A percentile compares a stretch with the other conserved stretches of the same genome.
phyloP scores from a whole-genome alignment of 2,113 vertebrate genomes.

The Xerus inauris region DNA sequence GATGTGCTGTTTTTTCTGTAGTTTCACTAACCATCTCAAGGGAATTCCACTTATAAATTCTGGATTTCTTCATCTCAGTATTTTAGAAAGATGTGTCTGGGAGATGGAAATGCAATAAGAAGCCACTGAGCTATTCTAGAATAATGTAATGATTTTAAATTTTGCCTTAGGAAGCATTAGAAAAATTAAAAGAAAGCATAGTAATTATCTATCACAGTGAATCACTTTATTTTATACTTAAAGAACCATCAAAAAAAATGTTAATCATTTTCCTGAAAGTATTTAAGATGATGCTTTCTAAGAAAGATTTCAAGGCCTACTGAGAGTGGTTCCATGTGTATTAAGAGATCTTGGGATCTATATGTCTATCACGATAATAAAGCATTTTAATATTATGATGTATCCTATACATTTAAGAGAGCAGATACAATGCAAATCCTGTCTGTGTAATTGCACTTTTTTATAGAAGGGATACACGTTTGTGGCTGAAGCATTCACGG shows the following conservation, averaged over 20 bases:
- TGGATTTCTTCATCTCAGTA: neutral
- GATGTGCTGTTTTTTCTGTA: neutral
- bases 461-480: slow-evolving; percentile 94
- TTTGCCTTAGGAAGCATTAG: neutral
- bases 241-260: neutral
- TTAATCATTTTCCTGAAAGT: neutral
- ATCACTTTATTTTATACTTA: neutral
- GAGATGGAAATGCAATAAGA: neutral
- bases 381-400: neutral
- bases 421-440: neutral
- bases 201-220: neutral
- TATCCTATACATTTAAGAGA: neutral
- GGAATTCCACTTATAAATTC: neutral
- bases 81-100: neutral
- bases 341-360: neutral
- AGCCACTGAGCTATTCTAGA: neutral
- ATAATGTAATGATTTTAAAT: neutral
- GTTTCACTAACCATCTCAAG: neutral
- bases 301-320: neutral
- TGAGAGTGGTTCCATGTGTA: neutral
- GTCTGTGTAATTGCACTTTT: neutral
- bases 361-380: neutral
- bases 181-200: neutral
- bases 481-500: slow-evolving; percentile 88
- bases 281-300: neutral